A percentile compares a stretch with the other conserved stretches of the same genome.
These are phyloP conservation scores for Linnaemya vulpina DNA, from an alignment of 2,888 invertebrate species.

Conservation along the genomic window DNA sequence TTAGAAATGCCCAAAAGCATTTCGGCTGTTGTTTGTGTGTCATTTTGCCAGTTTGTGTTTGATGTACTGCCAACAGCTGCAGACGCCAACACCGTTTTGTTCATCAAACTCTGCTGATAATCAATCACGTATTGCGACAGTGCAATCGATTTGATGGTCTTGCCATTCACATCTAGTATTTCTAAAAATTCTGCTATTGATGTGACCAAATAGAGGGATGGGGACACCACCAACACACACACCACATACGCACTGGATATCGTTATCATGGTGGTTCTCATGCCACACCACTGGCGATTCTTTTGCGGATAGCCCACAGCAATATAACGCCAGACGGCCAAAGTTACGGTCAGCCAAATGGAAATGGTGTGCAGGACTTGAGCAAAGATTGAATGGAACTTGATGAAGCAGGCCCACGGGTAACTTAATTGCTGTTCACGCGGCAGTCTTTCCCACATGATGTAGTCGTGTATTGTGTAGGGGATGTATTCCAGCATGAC, in stretches of 20 bases:
- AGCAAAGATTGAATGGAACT: constrained; percentile 94
- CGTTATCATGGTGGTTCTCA: constrained; percentile 89
- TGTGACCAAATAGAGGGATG: constrained; percentile 91
- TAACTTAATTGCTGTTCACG: constrained; percentile 86
- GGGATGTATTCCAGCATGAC: constrained; percentile 98
- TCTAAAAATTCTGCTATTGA: constrained; percentile 87
- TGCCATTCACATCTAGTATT: constrained; percentile 79
- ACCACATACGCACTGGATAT: constrained; percentile 91
- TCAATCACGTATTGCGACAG: constrained; percentile 78
- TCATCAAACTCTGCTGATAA: constrained; percentile 74
- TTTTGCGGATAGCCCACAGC: constrained; percentile 92
- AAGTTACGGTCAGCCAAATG: constrained; percentile 94
- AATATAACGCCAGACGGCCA: constrained; percentile 96
- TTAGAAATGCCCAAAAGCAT: constrained; percentile 36
- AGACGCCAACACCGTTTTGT: constrained; percentile 44
- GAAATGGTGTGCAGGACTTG: constrained; percentile 95
- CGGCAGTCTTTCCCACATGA: constrained; percentile 84
- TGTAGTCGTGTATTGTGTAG: constrained; percentile 91
- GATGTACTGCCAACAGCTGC: not conserved
- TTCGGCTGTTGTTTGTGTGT: constrained; percentile 50
- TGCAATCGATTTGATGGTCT: constrained; percentile 75
- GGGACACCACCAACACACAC: constrained; percentile 88
- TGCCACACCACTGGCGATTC: constrained; percentile 92
- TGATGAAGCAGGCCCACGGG: constrained; percentile 92
- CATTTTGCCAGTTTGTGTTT: constrained; percentile 48